Base-by-base conservation (phyloP, 2,888 invertebrate genomes). In the Idaea straminata region DNA sequence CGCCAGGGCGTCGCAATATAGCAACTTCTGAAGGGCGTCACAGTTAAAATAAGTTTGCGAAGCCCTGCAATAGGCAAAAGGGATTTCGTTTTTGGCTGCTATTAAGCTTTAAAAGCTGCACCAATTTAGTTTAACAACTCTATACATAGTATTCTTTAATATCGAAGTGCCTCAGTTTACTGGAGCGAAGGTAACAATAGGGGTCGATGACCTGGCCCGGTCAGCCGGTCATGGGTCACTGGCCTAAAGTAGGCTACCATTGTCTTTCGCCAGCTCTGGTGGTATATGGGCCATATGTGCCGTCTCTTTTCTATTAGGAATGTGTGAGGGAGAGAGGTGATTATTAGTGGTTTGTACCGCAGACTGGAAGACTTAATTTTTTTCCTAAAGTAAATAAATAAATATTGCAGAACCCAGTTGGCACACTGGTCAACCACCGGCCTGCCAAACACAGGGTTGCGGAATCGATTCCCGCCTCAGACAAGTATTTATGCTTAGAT, bases 201-300 rank as follows among this genome's bases (percentile, higher is more conserved):
- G 59, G 59, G 69, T 69, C 73, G 69, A 71, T 68, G 62, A 68
- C 61, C 69, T 77, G 74, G 89, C 87, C 84, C 87, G 73, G 72
- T 72, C 87, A 76, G 88, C 89, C 83, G 85, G 87, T 86, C 90
- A 87, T 81, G 84, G 78, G 76, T 74, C 73, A 72, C 71, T 67
- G 73, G 69, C 72, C 72, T 64, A 68, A 62, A 66, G 57, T 35
- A 36, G 47, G 63, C 63, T 63, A 62, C 62, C 63, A 69, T 69
- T 69, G 66, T 69, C 69, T 69, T 47, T 10, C 3, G 15, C 58
- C 58, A 16, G 58, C 15, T 7, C 16, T 59, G 10, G 16, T 25
- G 16, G 59, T 34, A 59, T 34, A 59, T 59, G 47, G 47, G 47
- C 47, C 47, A 47, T 5, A 36, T 47, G 38, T 38, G 47, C 47